Percentiles rank a stretch among this genome's conserved stretches.
These are phyloP conservation scores for Dermatophagoides farinae DNA, from an alignment of 1,140 invertebrate species.

Conservation along the genomic window DNA sequence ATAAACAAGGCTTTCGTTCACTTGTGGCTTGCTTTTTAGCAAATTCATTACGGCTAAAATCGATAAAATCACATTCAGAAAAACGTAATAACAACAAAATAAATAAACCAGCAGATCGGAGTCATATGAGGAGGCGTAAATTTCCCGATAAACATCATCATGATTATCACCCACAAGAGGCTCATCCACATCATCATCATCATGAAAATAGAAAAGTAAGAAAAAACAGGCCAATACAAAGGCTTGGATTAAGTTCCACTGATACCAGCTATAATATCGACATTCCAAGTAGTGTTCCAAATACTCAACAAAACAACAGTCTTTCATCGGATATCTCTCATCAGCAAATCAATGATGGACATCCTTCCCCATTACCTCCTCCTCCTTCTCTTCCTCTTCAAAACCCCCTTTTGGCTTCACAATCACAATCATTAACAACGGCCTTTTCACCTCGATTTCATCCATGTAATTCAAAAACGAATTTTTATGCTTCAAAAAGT, in stretches of 20 bases:
- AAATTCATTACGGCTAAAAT: slow-evolving; percentile 1
- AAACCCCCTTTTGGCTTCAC: not conserved
- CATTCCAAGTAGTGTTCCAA: slow-evolving; percentile 3
- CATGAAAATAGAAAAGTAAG: not conserved
- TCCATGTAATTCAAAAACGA: slow-evolving; percentile 1
- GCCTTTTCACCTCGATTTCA: not conserved
- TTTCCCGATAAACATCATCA: not conserved
- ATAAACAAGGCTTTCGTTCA: not conserved
- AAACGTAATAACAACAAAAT: not conserved
- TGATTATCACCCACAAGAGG: not conserved
- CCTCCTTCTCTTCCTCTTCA: not conserved
- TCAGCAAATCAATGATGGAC: not conserved
- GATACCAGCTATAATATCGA: not conserved
- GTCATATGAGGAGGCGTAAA: not conserved
- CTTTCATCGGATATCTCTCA: not conserved
- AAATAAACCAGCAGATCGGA: not conserved
- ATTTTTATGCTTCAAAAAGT: not conserved
- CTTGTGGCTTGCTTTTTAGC: slow-evolving; percentile 6
- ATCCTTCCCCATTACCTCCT: not conserved
- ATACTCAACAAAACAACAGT: not conserved
- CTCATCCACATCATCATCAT: not conserved
- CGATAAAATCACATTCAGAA: not conserved
- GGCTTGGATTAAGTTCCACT: slow-evolving; percentile 7
- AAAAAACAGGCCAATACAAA: not conserved
- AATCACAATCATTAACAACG: not conserved